phyloP scores from a whole-genome alignment of 2,113 vertebrate species.

The Caranx melampygus region DNA sequence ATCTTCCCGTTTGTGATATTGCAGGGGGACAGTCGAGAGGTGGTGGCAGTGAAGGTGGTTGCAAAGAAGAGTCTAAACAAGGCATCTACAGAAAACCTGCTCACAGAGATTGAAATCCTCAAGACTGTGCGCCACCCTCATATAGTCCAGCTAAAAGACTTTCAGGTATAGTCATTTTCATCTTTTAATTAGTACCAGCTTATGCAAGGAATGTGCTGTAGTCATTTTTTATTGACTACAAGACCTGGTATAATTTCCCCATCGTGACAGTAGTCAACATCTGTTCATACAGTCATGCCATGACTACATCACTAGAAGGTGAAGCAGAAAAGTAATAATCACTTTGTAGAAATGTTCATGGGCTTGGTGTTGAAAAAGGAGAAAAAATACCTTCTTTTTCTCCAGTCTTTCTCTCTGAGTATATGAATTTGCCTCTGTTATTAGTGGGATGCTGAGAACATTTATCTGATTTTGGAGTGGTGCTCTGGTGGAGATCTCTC shows the following conservation, averaged over 20 bases:
- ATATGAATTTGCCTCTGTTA: background rate
- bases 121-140: constrained; percentile 93
- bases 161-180: constrained; percentile 86
- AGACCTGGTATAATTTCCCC: background rate
- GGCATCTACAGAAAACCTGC: constrained; percentile 92
- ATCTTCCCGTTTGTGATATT: background rate
- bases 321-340: background rate
- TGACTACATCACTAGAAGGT: background rate
- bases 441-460: constrained; percentile 96
- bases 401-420: background rate
- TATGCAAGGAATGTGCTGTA: background rate
- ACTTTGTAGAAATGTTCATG: background rate
- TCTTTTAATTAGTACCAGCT: background rate
- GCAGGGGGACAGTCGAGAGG: constrained; percentile 91
- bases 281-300: background rate
- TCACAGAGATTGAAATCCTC: constrained; percentile 96
- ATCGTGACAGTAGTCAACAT: background rate
- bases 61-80: constrained; percentile 95
- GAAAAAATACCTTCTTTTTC: background rate
- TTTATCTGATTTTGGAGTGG: constrained; percentile 98
- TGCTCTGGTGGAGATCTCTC: constrained; percentile 95
- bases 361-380: background rate
- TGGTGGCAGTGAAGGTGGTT: constrained; percentile 96
- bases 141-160: constrained; percentile 96
- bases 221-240: too few relatives aligned